Base-by-base conservation (phyloP, 1,140 invertebrate genomes). In the Prorops nasuta region DNA sequence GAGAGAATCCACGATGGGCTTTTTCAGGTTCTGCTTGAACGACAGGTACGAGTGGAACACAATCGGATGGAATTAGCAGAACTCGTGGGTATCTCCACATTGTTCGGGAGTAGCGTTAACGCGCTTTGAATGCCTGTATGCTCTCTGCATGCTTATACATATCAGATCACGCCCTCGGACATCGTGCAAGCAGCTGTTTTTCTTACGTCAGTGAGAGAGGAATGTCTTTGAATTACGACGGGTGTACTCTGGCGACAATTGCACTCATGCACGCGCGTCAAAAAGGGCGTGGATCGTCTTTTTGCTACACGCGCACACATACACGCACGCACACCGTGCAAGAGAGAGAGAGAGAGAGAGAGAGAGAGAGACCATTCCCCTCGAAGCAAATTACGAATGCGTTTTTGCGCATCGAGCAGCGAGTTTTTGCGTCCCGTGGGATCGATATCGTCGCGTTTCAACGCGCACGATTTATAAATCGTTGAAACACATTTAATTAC, bases 1-100 rank as follows among this genome's bases (percentile, higher is more conserved):
- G 41, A 20, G 39, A 46, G 50, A 43, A 57, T 50, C 44, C 34
- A 21, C 19, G 36, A 22, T 31, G 44, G 44, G 44, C 32, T 38
- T 34, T 47, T 14, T 19, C 42, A 34, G 17, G 36, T 19, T 14
- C 14, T 34, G 21, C 40, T 47, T 51, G 59, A 62, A 60, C 58
- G 59, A 62, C 59, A 62, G 54, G 45, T 49, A 57, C 53, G 60
- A 51, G 53, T 54, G 24, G 63, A 60, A 54, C 45, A 67, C 65
- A 67, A 67, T 67, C 56, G 61, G 49, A 37, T 53, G 59, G 59
- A 67, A 67, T 67, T 67, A 67, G 65, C 59, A 56, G 50, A 61
- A 50, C 61, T 66, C 63, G 61, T 66, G 54, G 49, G 56, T 54
- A 63, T 61, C 60, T 44, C 48, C 38, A 40, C 39, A 60, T 66